Conservation (phyloP, 2,797 vertebrate species). For the Dermochelys coriacea region DNA sequence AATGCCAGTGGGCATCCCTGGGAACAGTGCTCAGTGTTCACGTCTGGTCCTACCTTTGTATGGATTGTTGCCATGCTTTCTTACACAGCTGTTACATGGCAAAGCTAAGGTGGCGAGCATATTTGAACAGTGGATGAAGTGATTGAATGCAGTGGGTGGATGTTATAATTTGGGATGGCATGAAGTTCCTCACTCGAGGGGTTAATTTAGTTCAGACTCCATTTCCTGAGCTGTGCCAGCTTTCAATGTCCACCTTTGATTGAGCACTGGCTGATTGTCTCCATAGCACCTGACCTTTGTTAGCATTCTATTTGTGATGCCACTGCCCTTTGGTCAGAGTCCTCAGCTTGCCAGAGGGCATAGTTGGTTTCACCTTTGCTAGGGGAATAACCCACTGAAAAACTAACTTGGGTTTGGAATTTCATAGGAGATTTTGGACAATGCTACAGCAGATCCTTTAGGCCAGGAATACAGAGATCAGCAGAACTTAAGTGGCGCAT, state of each 20-base stretch:
- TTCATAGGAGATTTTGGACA: not conserved
- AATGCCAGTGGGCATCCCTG: no score
- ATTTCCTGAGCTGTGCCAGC: not conserved
- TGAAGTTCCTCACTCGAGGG: no score
- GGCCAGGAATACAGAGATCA: not conserved
- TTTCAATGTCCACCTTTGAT: not conserved
- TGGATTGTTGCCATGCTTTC: no score
- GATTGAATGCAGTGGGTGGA: no score
- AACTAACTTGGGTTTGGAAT: not conserved
- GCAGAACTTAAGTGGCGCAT: no score
- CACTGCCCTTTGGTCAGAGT: not conserved
- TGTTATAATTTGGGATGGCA: no score
- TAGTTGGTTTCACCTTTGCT: not conserved
- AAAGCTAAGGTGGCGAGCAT: no score
- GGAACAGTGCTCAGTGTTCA: no score
- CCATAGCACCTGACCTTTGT: not conserved
- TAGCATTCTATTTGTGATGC: not conserved
- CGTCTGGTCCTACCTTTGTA: no score
- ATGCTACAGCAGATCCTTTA: not conserved
- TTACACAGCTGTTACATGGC: no score
- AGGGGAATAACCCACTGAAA: not conserved
- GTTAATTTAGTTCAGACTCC: not conserved
- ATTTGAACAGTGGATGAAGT: no score
- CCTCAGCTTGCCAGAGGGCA: not conserved
- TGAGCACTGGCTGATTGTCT: not conserved